Conservation (phyloP, 1,140 invertebrate species). For the Aphaenogaster ashmeadi region DNA sequence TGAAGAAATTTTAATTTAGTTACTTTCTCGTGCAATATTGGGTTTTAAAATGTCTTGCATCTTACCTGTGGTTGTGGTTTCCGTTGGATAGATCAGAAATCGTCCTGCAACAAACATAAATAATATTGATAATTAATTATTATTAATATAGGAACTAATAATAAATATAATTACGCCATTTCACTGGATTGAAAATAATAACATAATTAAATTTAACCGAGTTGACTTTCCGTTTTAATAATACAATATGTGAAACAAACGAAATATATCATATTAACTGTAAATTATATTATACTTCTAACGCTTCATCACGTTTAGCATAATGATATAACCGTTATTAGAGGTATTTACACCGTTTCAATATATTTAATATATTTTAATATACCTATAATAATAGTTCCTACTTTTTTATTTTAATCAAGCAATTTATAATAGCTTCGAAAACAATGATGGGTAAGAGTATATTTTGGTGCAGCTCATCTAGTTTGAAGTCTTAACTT, state of each 20-base stretch:
- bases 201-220: constrained; percentile 40
- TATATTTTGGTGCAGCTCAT: constrained; percentile 68
- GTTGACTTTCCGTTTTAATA: constrained; percentile 49
- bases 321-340: not conserved
- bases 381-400: not conserved
- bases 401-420: not conserved
- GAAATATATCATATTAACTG: constrained; percentile 32
- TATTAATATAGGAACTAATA: constrained; percentile 12
- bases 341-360: not conserved
- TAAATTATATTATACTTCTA: constrained; percentile 29
- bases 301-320: not conserved
- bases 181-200: constrained; percentile 49
- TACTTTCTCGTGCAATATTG: not conserved
- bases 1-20: not conserved
- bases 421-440: constrained; percentile 35
- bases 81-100: constrained; percentile 76
- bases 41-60: not conserved
- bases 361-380: not conserved
- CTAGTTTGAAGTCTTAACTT: constrained; percentile 63
- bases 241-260: constrained; percentile 10
- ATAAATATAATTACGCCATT: constrained; percentile 30
- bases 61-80: constrained; percentile 75
- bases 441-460: constrained; percentile 39
- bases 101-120: constrained; percentile 78
- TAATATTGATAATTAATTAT: constrained; percentile 37